Percentiles rank a stretch among this genome's conserved stretches.
Evolutionary conservation across 2,797 vertebrate genomes (phyloP).

Genomic region (Rhabdophis nuchalis): DNA sequence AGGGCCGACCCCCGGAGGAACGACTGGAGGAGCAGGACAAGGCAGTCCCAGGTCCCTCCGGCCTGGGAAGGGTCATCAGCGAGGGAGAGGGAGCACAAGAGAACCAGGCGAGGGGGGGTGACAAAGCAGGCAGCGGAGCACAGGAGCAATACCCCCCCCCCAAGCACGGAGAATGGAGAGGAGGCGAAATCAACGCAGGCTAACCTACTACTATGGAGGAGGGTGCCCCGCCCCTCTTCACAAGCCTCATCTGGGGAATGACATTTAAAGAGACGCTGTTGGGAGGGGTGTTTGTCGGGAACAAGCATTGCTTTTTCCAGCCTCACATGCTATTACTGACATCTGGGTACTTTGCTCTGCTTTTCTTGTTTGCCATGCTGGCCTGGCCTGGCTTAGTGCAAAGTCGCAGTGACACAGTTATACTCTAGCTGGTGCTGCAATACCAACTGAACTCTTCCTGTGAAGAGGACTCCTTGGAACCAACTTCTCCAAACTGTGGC

Average conservation of each 20-base stretch:
- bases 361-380: background rate
- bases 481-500: no score
- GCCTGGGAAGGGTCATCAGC: no score
- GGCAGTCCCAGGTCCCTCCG: no score
- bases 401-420: background rate
- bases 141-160: background rate
- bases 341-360: background rate
- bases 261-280: background rate
- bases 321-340: no score
- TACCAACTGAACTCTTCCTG: background rate
- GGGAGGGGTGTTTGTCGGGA: no score
- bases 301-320: background rate
- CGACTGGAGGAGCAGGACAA: no score
- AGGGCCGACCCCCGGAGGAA: no score
- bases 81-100: background rate
- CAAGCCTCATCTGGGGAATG: no score
- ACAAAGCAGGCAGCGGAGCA: background rate
- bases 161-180: background rate
- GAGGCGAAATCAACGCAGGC: background rate
- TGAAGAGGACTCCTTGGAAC: no score
- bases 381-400: no score
- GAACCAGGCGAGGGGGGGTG: background rate
- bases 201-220: rapidly evolving
- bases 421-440: background rate
- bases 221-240: no score